phyloP scores from a whole-genome alignment of 2,888 invertebrate species.

The Lithophane socia region DNA sequence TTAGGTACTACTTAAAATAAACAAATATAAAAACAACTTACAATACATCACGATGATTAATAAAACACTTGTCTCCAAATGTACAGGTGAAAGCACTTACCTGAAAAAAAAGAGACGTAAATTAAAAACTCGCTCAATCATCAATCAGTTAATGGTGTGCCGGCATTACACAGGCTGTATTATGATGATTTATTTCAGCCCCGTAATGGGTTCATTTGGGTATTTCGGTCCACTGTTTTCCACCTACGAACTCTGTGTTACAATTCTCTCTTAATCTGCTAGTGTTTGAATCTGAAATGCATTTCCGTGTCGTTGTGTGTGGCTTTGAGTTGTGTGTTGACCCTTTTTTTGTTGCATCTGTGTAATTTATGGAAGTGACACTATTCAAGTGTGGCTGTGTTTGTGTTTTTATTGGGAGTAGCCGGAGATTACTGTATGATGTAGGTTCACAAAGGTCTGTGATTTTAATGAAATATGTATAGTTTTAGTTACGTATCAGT shows the following conservation, averaged over 20 bases:
- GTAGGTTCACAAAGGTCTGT: background rate
- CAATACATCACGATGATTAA: slow-evolving; percentile 54
- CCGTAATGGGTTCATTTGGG: slow-evolving; percentile 72
- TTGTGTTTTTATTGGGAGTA: slow-evolving; percentile 29
- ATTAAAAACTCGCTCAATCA: slow-evolving; percentile 74
- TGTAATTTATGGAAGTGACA: slow-evolving; percentile 66
- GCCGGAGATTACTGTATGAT: slow-evolving; percentile 10
- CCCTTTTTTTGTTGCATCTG: slow-evolving; percentile 61
- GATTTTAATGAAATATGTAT: background rate
- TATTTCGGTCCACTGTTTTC: slow-evolving; percentile 54
- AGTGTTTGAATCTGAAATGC: slow-evolving; percentile 20
- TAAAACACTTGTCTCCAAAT: slow-evolving; percentile 56
- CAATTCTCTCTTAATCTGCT: slow-evolving; percentile 35
- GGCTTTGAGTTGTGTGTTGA: slow-evolving; percentile 36
- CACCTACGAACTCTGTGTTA: slow-evolving; percentile 53
- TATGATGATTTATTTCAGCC: slow-evolving; percentile 73
- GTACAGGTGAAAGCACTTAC: slow-evolving; percentile 69
- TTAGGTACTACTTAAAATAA: slow-evolving; percentile 13
- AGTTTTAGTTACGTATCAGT: background rate
- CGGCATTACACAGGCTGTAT: slow-evolving; percentile 59
- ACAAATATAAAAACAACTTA: slow-evolving; percentile 42
- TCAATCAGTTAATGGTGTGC: slow-evolving; percentile 76
- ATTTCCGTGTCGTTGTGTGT: slow-evolving; percentile 27
- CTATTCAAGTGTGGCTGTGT: slow-evolving; percentile 54
- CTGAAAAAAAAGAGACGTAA: slow-evolving; percentile 72